Percentiles rank a stretch among this genome's conserved stretches.
These are phyloP conservation scores for Philhelius pedissequus DNA, from an alignment of 2,888 invertebrate species.

Conservation along the genomic window DNA sequence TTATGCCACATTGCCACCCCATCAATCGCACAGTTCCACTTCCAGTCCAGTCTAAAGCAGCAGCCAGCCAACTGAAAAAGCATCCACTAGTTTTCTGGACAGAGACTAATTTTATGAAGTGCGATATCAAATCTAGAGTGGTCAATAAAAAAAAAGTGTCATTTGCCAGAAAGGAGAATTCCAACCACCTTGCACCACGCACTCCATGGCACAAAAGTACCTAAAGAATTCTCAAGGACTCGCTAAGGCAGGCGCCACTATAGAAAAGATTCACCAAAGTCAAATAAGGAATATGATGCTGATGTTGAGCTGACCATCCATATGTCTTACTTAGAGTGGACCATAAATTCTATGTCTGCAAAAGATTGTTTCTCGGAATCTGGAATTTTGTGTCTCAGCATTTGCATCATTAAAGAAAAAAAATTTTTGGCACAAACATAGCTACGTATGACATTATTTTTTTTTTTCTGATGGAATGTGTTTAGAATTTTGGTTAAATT, in stretches of 20 bases:
- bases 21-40: slow-evolving; percentile 60
- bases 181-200: slow-evolving; percentile 43
- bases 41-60: slow-evolving; percentile 50
- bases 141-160: slow-evolving; percentile 67
- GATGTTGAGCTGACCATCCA: slow-evolving; percentile 35
- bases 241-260: background rate
- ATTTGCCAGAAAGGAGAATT: slow-evolving; percentile 58
- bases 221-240: background rate
- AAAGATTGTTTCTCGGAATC: slow-evolving; percentile 12
- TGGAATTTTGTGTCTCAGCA: background rate
- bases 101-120: slow-evolving; percentile 67
- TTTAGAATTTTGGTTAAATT: background rate
- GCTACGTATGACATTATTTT: too few relatives aligned
- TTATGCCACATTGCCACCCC: slow-evolving; percentile 64
- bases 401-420: background rate
- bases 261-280: slow-evolving; percentile 53
- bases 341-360: slow-evolving; percentile 41
- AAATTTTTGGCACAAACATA: too few relatives aligned
- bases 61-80: too few relatives aligned
- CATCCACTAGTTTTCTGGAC: slow-evolving; percentile 60
- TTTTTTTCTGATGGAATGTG: background rate
- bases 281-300: slow-evolving; percentile 45
- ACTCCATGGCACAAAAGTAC: background rate
- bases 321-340: slow-evolving; percentile 48
- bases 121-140: slow-evolving; percentile 68